Evolutionary conservation across 30 jellyfish, hydroid and myxozoan species (phyloP), one percentile per base, ranked within the genome.

Genomic region (Rhopilema esculentum): DNA sequence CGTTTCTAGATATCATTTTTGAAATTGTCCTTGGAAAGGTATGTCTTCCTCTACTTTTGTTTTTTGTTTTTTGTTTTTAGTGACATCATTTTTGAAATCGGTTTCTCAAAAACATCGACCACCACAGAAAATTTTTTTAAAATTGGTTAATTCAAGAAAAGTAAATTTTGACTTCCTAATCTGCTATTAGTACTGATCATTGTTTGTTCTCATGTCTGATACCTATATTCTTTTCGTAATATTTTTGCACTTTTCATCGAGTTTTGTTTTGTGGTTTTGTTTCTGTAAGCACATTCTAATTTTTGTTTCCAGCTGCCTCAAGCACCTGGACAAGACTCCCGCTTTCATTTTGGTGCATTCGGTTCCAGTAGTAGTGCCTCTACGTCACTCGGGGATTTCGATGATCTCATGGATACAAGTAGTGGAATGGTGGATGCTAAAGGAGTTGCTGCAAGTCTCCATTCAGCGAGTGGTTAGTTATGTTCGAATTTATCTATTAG

Each of bases 311-410:
- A 78, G 88, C 27, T 27, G 26, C 18, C 29, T 28, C 69, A n/a
- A 0, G 49, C 29, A 1, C 16, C 79, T 1, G 26, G 65, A 20
- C 88, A 78, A 31, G 4, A 27, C 28, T 53, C 70, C 18, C 51
- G 78, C 53, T 33, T 49, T 19, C 77, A 17, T 6, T n/a, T 16
- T 0, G 51, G 66, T 23, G 78, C 63, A 18, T 53, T 61, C 31
- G 77, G 79, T 20, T 78, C 77, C 22, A 78, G 79, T 16, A 62
- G 88, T 21, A 27, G 78, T 49, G 31, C 69, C 61, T 62, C 88
- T 21, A 78, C 79, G 17, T 29, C 88, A 26, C 68, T 78, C 0
- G 88, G 88, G 8, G 79, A 78, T 64, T 78, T 78, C 18, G 88
- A 78, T 78, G 88, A 78, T 49, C 1, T 78, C 20, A 53, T 78